These are phyloP conservation scores for Dipodomys spectabilis DNA, from an alignment of 2,113 vertebrate genomes.

Conservation along the genomic window DNA sequence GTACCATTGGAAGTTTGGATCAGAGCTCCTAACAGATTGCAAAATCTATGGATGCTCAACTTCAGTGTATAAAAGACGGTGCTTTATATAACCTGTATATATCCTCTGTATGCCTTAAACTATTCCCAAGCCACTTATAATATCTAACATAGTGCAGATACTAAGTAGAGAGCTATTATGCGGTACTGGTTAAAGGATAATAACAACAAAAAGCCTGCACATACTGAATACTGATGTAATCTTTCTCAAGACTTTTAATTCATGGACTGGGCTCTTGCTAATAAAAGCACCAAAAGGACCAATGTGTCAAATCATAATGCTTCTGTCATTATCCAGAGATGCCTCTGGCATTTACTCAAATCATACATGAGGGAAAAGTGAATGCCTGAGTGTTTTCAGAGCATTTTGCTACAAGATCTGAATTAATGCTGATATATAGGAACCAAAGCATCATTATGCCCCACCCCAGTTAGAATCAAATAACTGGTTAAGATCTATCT, in stretches of 20 bases:
- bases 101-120: not conserved
- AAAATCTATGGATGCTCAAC: not conserved
- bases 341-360: not conserved
- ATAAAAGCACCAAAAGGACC: not conserved
- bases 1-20: not conserved
- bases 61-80: not conserved
- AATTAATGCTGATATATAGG: not conserved
- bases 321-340: not conserved
- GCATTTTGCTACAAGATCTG: not conserved
- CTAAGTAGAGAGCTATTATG: not conserved
- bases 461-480: not conserved
- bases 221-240: not conserved
- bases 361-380: not conserved
- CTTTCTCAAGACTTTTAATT: not conserved
- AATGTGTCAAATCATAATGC: not conserved
- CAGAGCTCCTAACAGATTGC: not conserved
- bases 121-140: not conserved
- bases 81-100: not conserved
- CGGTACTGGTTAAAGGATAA: not conserved
- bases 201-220: not conserved
- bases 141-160: no score
- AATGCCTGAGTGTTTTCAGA: not conserved
- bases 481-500: not conserved
- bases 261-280: not conserved
- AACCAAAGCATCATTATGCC: not conserved